Conservation (phyloP, 2,888 invertebrate species). For the Sympetrum striolatum region DNA sequence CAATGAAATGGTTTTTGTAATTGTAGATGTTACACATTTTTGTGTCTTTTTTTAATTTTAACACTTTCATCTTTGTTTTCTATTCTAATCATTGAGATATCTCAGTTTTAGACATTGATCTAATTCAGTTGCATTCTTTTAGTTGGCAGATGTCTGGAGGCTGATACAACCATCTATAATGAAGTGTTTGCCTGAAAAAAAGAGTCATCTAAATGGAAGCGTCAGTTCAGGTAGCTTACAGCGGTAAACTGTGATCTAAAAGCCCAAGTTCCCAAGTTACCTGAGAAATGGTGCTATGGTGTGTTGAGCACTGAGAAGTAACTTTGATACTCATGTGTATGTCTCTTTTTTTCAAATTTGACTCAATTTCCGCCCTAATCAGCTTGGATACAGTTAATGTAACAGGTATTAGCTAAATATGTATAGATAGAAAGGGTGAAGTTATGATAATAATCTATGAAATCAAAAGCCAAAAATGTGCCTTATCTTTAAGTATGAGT, state of each 20-base stretch:
- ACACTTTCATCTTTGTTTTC: no score
- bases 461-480: no score
- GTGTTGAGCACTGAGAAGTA: background rate
- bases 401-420: no score
- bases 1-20: no score
- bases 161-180: conserved; percentile 63
- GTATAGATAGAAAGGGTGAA: no score
- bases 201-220: conserved; percentile 13
- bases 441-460: no score
- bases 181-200: conserved; percentile 61
- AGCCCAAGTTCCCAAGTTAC: background rate
- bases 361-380: no score
- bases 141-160: conserved; percentile 66
- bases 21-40: no score
- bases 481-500: no score
- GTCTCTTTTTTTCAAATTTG: background rate
- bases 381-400: no score
- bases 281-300: background rate
- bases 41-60: no score
- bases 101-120: background rate
- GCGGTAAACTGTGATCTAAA: background rate
- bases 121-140: conserved; percentile 49
- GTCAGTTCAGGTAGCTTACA: background rate
- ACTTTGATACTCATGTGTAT: background rate
- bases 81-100: no score